Evolutionary conservation across 2,113 vertebrate species (phyloP).

Genomic region (Oryzias melastigma): DNA sequence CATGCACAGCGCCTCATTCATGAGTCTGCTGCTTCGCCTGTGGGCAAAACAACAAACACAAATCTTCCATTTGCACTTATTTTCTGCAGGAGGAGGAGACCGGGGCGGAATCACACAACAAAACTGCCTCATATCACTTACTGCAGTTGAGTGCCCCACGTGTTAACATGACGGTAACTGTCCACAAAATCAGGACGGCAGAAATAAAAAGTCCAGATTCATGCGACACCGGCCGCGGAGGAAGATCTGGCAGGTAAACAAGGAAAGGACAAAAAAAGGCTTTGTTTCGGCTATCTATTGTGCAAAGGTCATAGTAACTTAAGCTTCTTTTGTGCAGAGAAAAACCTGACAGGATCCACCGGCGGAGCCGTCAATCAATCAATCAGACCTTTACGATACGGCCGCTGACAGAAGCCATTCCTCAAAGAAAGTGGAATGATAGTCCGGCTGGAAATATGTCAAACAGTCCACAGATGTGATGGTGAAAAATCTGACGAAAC

Average conservation of each 20-base stretch:
- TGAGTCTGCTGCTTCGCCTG: constrained; percentile 21
- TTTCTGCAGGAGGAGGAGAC: background rate
- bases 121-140: background rate
- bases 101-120: background rate
- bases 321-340: too few species aligned
- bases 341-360: too few species aligned
- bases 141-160: background rate
- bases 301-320: too few species aligned
- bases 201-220: too few species aligned
- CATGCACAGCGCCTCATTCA: constrained; percentile 16
- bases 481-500: background rate
- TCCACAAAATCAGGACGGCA: too few species aligned
- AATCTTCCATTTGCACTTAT: background rate
- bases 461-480: too few species aligned
- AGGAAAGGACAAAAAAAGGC: too few species aligned
- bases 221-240: too few species aligned
- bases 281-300: too few species aligned
- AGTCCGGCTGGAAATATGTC: background rate
- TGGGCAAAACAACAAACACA: constrained; percentile 31
- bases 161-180: too few species aligned
- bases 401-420: background rate
- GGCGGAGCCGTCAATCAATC: background rate
- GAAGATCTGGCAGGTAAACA: too few species aligned
- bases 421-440: background rate
- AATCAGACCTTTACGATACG: background rate